Base-by-base conservation (phyloP, 1,140 invertebrate species). In the Araneus ventricosus region DNA sequence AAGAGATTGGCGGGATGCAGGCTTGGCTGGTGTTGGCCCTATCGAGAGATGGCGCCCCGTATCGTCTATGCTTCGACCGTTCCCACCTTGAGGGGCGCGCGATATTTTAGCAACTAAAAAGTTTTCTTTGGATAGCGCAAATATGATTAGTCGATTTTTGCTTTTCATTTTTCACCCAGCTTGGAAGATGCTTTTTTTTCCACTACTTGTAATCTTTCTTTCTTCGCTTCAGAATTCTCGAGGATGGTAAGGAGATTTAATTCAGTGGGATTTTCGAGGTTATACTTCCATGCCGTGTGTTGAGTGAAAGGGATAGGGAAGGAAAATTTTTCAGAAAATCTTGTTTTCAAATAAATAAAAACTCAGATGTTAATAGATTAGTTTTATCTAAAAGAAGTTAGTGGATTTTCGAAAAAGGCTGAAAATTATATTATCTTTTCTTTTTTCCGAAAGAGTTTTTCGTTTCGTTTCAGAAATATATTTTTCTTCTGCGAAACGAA, bases 101-200 rank as follows among this genome's bases (percentile, higher is more conserved):
- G 90, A 91, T 91, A 91, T 85, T 91, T 85, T 85, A 82, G 61
- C 80, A 84, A 67, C 75, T 91, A 61, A 61, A 90, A 90, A 82
- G 45, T 90, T 90, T 82, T 90, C 57, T 85, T 85, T 85, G 34
- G 88, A 75, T 34, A 45, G 61, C 88, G 79, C 45, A 85, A 91
- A 91, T 91, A 85, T 91, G 90, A 91, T 91, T 85, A 91, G 80
- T 85, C 80, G 59, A 24, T 91, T 84, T 91, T 85, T 91, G 57
- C 24, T 39, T 89, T 79, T 30, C 86, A 34, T 70, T 70, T 88
- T 67, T 88, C n/a, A 88, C 61, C 61, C 45, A 61, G 84, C 52
- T 57, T 52, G 52, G 84, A 20, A 34, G 20, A 17, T 34, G 4
- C 0, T 24, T 59, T 61, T 86, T 79, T 37, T 79, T 79, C 14